phyloP scores from a whole-genome alignment of 2,888 invertebrate species.

The Epinotia ramella region DNA sequence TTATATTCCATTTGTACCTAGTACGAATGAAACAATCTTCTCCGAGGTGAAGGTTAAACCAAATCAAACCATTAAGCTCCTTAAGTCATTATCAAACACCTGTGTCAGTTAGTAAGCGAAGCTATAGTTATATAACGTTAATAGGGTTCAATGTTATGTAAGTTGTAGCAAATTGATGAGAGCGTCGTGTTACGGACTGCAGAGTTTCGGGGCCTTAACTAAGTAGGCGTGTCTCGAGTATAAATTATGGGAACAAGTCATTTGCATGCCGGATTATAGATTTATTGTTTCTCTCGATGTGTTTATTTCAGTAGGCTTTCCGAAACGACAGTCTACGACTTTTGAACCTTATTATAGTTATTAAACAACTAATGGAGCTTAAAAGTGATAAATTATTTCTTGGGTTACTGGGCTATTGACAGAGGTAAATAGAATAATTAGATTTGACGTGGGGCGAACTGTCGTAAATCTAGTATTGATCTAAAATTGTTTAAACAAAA shows the following conservation, averaged over 20 bases:
- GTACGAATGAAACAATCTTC: neutral
- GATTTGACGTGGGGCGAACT: no score
- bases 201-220: constrained; percentile 15
- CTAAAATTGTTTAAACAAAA: no score
- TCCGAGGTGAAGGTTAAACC: constrained; percentile 17
- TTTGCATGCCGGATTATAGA: constrained; percentile 6
- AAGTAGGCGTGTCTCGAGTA: constrained; percentile 10
- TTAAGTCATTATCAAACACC: constrained; percentile 28
- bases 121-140: constrained; percentile 28
- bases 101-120: constrained; percentile 13
- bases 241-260: neutral
- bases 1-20: no score
- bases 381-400: no score
- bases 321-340: no score
- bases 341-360: no score
- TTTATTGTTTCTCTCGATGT: neutral
- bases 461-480: no score
- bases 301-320: neutral
- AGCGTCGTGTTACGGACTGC: constrained; percentile 22
- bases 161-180: constrained; percentile 41
- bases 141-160: constrained; percentile 35
- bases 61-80: neutral
- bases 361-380: no score
- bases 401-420: no score
- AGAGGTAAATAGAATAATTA: no score